These are phyloP conservation scores for Boloria selene DNA, from an alignment of 2,888 invertebrate species.

Conservation along the genomic window DNA sequence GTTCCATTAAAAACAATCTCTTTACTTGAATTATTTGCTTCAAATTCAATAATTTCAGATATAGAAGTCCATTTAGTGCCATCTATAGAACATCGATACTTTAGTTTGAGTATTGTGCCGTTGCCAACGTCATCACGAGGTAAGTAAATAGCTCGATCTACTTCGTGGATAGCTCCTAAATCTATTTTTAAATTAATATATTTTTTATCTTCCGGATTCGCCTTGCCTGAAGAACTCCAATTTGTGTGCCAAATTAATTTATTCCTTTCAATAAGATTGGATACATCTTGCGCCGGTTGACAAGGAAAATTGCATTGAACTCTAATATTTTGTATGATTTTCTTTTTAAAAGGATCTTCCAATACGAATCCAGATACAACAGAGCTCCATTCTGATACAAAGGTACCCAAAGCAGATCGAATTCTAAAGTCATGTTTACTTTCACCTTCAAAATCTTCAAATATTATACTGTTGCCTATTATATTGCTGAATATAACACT, in stretches of 20 bases:
- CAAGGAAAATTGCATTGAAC: conserved; percentile 49
- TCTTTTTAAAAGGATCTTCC: conserved; percentile 52
- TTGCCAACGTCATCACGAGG: conserved; percentile 65
- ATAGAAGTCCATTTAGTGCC: conserved; percentile 53
- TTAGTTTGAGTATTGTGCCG: conserved; percentile 59
- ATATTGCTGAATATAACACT: conserved; percentile 61
- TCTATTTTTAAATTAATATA: conserved; percentile 45
- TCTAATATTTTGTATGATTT: conserved; percentile 42
- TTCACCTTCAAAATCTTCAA: conserved; percentile 53
- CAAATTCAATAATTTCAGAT: conserved; percentile 52
- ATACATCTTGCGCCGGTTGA: conserved; percentile 46
- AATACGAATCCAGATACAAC: conserved; percentile 50
- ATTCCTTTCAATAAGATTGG: conserved; percentile 42
- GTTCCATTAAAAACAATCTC: conserved; percentile 49
- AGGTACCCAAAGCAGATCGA: conserved; percentile 52
- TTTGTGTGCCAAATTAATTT: conserved; percentile 48
- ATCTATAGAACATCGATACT: conserved; percentile 57
- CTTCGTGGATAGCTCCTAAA: conserved; percentile 43
- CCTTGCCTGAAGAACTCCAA: conserved; percentile 41
- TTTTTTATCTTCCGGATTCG: conserved; percentile 35
- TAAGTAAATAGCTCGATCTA: conserved; percentile 61
- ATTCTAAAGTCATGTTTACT: conserved; percentile 62
- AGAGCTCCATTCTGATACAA: conserved; percentile 68
- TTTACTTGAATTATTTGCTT: conserved; percentile 52
- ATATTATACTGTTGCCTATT: conserved; percentile 48